Percentiles rank a stretch among this genome's conserved stretches.
Evolutionary conservation across 2,797 vertebrate genomes (phyloP).

Genomic region (Platalea minor): DNA sequence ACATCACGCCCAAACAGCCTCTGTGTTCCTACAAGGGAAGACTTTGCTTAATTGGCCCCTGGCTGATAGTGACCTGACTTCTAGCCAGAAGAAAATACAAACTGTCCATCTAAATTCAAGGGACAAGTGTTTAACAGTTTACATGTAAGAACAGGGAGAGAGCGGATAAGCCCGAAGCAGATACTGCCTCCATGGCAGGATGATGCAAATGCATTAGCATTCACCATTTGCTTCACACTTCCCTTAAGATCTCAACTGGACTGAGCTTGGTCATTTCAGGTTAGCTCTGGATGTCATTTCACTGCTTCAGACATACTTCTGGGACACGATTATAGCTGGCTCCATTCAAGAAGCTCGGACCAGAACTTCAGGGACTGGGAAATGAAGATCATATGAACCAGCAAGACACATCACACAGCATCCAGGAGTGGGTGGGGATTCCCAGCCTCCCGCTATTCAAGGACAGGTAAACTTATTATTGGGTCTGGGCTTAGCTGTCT

Average conservation of each 20-base stretch:
- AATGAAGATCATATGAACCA: accelerated
- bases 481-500: background rate
- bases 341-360: background rate
- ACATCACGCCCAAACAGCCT: background rate
- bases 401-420: background rate
- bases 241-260: background rate
- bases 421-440: background rate
- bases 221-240: background rate
- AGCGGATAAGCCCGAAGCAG: background rate
- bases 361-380: background rate
- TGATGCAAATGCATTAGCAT: background rate
- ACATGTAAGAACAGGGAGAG: background rate
- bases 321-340: background rate
- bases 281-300: background rate
- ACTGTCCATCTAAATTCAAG: background rate
- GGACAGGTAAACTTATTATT: background rate
- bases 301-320: background rate
- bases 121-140: background rate
- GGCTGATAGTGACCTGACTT: background rate
- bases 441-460: background rate
- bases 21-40: background rate
- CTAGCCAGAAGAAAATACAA: background rate
- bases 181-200: background rate
- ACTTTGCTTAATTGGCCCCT: background rate
- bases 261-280: background rate